Percentiles rank a stretch among this genome's conserved stretches.
These are phyloP conservation scores for Drosophila longiperda DNA, from an alignment of 2,888 invertebrate species.

Conservation along the genomic window DNA sequence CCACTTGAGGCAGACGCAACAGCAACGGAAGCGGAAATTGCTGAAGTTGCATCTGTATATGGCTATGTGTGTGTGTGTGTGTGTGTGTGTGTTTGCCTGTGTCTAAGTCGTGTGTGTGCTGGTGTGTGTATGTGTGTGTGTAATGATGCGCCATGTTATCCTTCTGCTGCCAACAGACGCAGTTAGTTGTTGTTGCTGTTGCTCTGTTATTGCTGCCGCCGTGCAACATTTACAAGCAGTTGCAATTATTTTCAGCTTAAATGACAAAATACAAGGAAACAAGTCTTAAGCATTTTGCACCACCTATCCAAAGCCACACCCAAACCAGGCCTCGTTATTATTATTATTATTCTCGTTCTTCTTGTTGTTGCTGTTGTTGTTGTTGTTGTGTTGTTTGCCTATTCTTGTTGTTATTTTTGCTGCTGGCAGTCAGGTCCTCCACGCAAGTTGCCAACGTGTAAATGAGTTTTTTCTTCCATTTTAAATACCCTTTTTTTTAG, in stretches of 20 bases:
- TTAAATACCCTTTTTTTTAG: conserved; percentile 1
- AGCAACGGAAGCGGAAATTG: conserved; percentile 78
- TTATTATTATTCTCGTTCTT: conserved; percentile 32
- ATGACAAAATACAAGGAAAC: conserved; percentile 83
- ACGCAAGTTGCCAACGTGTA: conserved; percentile 51
- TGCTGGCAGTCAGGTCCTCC: conserved; percentile 43
- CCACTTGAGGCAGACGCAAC: conserved; percentile 64
- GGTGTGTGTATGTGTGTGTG: conserved; percentile 56
- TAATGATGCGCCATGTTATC: conserved; percentile 70
- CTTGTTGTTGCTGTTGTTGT: conserved; percentile 21
- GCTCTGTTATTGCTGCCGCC: conserved; percentile 48
- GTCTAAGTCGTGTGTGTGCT: conserved; percentile 5
- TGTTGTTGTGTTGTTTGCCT: conserved; percentile 38
- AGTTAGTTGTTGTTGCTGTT: conserved; percentile 38
- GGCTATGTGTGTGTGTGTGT: conserved; percentile 5
- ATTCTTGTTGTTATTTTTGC: conserved; percentile 32
- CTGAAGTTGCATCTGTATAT: conserved; percentile 68
- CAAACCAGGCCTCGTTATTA: conserved; percentile 44
- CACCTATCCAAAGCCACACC: conserved; percentile 33
- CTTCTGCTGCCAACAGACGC: conserved; percentile 64
- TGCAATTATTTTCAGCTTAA: conserved; percentile 84
- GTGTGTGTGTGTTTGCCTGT: conserved; percentile 2
- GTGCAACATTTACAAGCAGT: conserved; percentile 79
- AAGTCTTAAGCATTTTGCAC: conserved; percentile 79
- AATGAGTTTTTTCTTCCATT: conserved; percentile 50